A percentile compares a stretch with the other conserved stretches of the same genome.
phyloP scores from a whole-genome alignment of 2,888 invertebrate species.

The Drosophila fungiperda region DNA sequence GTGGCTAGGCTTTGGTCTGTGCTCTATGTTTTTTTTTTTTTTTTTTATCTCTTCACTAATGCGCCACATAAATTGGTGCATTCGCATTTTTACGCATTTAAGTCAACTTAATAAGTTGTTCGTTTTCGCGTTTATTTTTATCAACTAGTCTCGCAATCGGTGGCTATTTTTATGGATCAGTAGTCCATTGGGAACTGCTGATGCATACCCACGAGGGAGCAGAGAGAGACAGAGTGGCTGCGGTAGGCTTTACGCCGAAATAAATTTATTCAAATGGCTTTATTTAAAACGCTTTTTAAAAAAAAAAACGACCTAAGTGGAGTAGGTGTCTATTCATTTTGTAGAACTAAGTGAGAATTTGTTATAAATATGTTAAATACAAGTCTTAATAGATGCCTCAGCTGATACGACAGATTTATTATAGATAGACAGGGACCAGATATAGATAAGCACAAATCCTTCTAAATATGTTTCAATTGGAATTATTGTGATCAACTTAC shows the following conservation, averaged over 20 bases:
- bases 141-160: slow-evolving; percentile 21
- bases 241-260: slow-evolving; percentile 7
- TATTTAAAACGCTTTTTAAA: neutral
- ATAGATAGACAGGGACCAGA: neutral
- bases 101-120: slow-evolving; percentile 20
- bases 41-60: neutral
- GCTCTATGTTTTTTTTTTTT: neutral
- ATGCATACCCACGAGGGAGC: neutral
- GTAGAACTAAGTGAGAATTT: neutral
- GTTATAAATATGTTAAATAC: neutral
- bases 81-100: slow-evolving; percentile 16
- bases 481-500: slow-evolving; percentile 75
- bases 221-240: slow-evolving; percentile 4
- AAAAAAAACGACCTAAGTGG: neutral
- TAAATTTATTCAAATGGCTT: slow-evolving; percentile 1
- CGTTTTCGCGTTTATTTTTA: slow-evolving; percentile 42
- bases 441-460: neutral
- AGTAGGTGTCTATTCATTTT: neutral
- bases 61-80: slow-evolving; percentile 3
- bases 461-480: neutral
- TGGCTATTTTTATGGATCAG: slow-evolving; percentile 32
- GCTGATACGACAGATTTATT: neutral
- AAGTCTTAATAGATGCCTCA: neutral
- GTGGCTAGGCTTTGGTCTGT: neutral
- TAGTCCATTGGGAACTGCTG: slow-evolving; percentile 18